Conservation (phyloP, 2,888 invertebrate genomes). For the Apotomis betuletana region DNA sequence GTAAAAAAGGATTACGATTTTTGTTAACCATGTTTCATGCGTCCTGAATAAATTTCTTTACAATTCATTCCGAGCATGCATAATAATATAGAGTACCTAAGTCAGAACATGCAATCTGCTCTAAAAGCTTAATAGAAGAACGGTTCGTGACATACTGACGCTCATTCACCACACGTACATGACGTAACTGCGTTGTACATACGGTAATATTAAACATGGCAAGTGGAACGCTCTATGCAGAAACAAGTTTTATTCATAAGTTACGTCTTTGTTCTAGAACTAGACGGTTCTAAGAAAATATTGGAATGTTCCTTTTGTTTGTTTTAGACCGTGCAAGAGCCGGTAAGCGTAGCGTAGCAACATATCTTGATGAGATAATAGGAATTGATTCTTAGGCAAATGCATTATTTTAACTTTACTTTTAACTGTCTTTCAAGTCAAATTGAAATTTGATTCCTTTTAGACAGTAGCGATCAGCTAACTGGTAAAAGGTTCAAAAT, state of each 20-base stretch:
- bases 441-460: too few relatives aligned
- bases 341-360: background rate
- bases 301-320: slow-evolving; percentile 6
- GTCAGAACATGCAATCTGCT: slow-evolving; percentile 12
- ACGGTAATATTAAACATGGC: slow-evolving; percentile 20
- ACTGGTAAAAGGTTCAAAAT: too few relatives aligned
- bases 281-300: slow-evolving; percentile 7
- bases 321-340: background rate
- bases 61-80: background rate
- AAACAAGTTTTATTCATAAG: slow-evolving; percentile 20
- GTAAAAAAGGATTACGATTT: too few relatives aligned
- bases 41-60: background rate
- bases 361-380: too few relatives aligned
- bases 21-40: background rate
- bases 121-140: slow-evolving; percentile 13
- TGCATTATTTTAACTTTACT: too few relatives aligned
- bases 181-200: background rate
- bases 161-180: slow-evolving; percentile 14
- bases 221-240: slow-evolving; percentile 14
- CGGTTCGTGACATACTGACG: background rate
- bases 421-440: too few relatives aligned
- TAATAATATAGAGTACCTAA: background rate
- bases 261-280: slow-evolving; percentile 3
- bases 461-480: too few relatives aligned
- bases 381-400: too few relatives aligned